These are phyloP conservation scores for Pomacea maculata DNA, from an alignment of 1,140 invertebrate genomes.

Conservation along the genomic window DNA sequence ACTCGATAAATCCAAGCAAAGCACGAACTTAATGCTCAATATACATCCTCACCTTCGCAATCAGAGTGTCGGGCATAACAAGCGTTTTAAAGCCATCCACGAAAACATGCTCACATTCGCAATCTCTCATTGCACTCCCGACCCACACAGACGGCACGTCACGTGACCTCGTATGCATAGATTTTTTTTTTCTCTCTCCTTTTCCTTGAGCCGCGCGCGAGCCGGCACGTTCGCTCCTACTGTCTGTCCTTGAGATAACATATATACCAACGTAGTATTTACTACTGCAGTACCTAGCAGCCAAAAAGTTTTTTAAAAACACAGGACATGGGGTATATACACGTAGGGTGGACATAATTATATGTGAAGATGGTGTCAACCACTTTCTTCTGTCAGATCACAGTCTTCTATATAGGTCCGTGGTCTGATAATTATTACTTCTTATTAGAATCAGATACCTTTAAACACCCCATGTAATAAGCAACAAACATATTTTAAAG, in stretches of 20 bases:
- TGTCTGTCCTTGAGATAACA: slow-evolving; percentile 18
- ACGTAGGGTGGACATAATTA: no score
- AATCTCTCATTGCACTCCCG: slow-evolving; percentile 11
- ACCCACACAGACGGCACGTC: slow-evolving; percentile 19
- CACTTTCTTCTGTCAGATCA: no score
- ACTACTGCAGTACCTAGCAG: no score
- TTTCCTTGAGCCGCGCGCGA: neutral
- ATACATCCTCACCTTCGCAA: slow-evolving; percentile 1
- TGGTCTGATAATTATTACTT: no score
- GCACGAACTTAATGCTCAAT: neutral
- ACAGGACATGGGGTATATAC: no score
- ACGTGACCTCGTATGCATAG: slow-evolving; percentile 18
- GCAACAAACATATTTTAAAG: no score
- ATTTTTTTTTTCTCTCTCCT: slow-evolving; percentile 2
- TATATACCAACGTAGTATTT: no score
- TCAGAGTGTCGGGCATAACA: neutral
- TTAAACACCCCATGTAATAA: no score
- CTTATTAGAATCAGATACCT: no score
- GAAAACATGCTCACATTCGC: neutral
- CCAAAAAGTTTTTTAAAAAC: no score
- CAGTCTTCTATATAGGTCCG: no score
- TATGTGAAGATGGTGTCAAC: no score
- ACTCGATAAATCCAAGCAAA: neutral
- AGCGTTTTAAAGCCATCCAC: neutral
- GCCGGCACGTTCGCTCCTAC: slow-evolving; percentile 17